phyloP scores from a whole-genome alignment of 2,888 invertebrate species.

The Macaria notata region DNA sequence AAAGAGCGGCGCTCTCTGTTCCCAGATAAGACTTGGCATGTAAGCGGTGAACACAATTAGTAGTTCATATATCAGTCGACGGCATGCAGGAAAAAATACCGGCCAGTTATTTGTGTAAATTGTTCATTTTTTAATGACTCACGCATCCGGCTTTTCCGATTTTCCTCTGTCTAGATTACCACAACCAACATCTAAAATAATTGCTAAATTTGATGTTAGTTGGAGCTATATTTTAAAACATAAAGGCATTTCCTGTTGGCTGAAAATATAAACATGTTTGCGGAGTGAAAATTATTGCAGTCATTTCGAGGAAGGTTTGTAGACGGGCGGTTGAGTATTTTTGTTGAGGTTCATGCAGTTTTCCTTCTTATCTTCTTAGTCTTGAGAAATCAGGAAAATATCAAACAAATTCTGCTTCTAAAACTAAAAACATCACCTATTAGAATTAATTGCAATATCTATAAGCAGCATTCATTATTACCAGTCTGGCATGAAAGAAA shows the following conservation, averaged over 20 bases:
- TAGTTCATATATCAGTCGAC: not conserved
- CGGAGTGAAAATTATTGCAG: constrained; percentile 1
- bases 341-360: too few relatives aligned
- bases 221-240: constrained; percentile 6
- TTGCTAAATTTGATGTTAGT: constrained; percentile 6
- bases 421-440: too few relatives aligned
- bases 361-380: too few relatives aligned
- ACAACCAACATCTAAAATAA: constrained; percentile 5
- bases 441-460: too few relatives aligned
- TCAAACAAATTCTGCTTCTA: too few relatives aligned
- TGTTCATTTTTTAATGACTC: constrained; percentile 14
- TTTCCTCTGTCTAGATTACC: constrained; percentile 13
- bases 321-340: not conserved
- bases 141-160: constrained; percentile 16
- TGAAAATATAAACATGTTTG: constrained; percentile 10
- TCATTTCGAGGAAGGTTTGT: constrained; percentile 13
- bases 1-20: constrained; percentile 9
- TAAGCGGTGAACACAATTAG: not conserved
- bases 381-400: too few relatives aligned
- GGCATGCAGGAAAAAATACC: constrained; percentile 4
- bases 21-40: not conserved
- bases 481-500: too few relatives aligned
- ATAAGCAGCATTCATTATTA: too few relatives aligned
- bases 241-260: constrained; percentile 11
- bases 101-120: constrained; percentile 1